Percentiles rank a stretch among this genome's conserved stretches.
Evolutionary conservation across 1,140 invertebrate genomes (phyloP).

Genomic region (Drosophila athabasca): DNA sequence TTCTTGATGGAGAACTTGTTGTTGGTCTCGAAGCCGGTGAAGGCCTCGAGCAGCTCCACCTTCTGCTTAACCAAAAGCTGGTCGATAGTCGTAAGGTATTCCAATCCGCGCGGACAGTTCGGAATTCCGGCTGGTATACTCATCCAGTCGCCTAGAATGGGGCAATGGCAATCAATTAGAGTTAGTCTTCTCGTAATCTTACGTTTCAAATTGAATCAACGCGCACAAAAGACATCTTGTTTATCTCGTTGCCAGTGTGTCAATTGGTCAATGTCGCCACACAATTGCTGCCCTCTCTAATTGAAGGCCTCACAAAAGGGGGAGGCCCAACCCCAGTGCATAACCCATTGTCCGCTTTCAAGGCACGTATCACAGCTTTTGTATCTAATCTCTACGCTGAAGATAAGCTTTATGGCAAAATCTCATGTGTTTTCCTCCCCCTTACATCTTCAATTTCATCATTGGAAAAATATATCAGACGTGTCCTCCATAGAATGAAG

Average conservation of each 20-base stretch:
- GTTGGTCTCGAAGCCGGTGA: conserved; percentile 94
- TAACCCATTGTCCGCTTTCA: conserved; percentile 43
- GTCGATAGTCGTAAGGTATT: conserved; percentile 96
- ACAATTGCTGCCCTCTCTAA: conserved; percentile 59
- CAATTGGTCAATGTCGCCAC: conserved; percentile 76
- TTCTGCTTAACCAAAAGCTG: conserved; percentile 94
- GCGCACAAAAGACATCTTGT: conserved; percentile 46
- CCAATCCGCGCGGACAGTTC: conserved; percentile 95
- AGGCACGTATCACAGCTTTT: conserved; percentile 32
- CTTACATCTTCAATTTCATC: conserved; percentile 63
- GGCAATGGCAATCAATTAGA: conserved; percentile 12
- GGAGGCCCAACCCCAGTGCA: conserved; percentile 12
- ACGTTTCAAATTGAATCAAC: conserved; percentile 29
- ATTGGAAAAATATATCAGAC: conserved; percentile 9
- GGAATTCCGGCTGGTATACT: conserved; percentile 88
- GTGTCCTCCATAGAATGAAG: too few species aligned
- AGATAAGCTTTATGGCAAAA: conserved; percentile 53
- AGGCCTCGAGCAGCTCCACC: conserved; percentile 92
- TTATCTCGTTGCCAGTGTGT: conserved; percentile 53
- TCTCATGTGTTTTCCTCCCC: conserved; percentile 5
- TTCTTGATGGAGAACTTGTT: conserved; percentile 94
- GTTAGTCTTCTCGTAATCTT: conserved; percentile 21
- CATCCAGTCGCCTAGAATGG: conserved; percentile 91
- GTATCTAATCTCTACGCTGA: conserved; percentile 62
- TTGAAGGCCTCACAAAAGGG: conserved; percentile 57